Conservation (phyloP, 2,797 vertebrate genomes). For the Dendrocincla tyrannina region DNA sequence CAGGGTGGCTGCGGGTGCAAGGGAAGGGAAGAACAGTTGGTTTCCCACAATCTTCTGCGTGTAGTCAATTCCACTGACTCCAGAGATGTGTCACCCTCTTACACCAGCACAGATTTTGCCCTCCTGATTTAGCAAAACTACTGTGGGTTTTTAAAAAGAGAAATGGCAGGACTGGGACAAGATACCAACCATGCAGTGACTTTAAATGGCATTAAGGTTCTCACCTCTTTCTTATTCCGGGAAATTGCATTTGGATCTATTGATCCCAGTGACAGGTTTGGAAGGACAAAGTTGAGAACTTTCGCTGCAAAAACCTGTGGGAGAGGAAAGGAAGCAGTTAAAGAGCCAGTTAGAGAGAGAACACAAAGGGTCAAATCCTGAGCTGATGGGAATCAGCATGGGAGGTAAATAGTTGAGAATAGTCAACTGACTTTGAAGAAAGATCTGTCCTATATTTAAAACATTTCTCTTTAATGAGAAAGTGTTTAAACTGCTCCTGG, state of each 20-base stretch:
- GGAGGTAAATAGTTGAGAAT: not conserved
- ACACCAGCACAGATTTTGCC: not conserved
- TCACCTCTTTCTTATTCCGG: slow-evolving; percentile 89
- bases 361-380: not conserved
- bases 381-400: not conserved
- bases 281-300: slow-evolving; percentile 88
- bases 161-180: not conserved
- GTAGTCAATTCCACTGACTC: not conserved
- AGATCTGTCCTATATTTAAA: slow-evolving; percentile 6
- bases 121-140: not conserved
- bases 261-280: slow-evolving; percentile 85
- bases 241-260: slow-evolving; percentile 89
- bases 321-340: slow-evolving; percentile 12
- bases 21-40: not conserved
- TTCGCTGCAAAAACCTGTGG: slow-evolving; percentile 89
- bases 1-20: not conserved
- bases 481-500: not conserved
- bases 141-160: not conserved
- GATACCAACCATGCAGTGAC: not conserved
- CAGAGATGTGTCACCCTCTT: not conserved
- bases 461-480: not conserved
- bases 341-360: not conserved
- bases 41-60: not conserved
- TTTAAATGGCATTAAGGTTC: not conserved
- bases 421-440: not conserved